Percentiles rank a stretch among this genome's conserved stretches.
These are phyloP conservation scores for Tetramorium alpestre DNA, from an alignment of 1,140 invertebrate species.

Conservation along the genomic window DNA sequence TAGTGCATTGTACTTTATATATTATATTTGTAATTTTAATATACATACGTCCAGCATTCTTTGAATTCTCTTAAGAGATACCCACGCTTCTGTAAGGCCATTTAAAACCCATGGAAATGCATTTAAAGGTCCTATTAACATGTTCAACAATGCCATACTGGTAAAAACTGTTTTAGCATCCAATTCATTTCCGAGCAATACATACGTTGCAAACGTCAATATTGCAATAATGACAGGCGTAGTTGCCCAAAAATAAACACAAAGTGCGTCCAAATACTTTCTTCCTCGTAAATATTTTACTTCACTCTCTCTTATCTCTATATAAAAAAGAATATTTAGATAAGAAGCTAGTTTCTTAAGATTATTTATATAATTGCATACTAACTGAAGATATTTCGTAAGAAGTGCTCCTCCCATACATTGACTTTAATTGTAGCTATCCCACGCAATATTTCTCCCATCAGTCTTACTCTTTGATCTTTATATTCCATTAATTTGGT, in stretches of 20 bases:
- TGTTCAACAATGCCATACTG: constrained; percentile 96
- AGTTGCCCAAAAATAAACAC: constrained; percentile 99
- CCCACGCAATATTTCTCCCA: constrained; percentile 95
- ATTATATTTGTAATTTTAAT: neutral
- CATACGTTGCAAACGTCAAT: constrained; percentile 95
- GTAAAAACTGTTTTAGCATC: constrained; percentile 97
- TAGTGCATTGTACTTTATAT: neutral
- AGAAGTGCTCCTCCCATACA: constrained; percentile 97
- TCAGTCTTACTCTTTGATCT: constrained; percentile 95
- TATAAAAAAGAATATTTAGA: constrained; percentile 53
- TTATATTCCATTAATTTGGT: constrained; percentile 96
- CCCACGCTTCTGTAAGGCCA: constrained; percentile 97
- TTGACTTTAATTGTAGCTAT: constrained; percentile 97
- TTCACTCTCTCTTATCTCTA: constrained; percentile 90
- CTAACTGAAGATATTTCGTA: constrained; percentile 84
- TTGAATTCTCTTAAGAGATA: constrained; percentile 94
- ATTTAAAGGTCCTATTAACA: constrained; percentile 98
- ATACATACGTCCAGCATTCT: constrained; percentile 89
- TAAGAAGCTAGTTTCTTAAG: neutral
- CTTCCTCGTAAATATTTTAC: constrained; percentile 92
- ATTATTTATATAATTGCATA: constrained; percentile 40
- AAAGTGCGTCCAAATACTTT: constrained; percentile 99
- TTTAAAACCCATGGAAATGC: constrained; percentile 99
- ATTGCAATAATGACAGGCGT: constrained; percentile 98
- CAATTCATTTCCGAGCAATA: constrained; percentile 92